Percentiles rank a stretch among this genome's conserved stretches.
phyloP scores from a whole-genome alignment of 1,140 invertebrate species.

The Popillia japonica region DNA sequence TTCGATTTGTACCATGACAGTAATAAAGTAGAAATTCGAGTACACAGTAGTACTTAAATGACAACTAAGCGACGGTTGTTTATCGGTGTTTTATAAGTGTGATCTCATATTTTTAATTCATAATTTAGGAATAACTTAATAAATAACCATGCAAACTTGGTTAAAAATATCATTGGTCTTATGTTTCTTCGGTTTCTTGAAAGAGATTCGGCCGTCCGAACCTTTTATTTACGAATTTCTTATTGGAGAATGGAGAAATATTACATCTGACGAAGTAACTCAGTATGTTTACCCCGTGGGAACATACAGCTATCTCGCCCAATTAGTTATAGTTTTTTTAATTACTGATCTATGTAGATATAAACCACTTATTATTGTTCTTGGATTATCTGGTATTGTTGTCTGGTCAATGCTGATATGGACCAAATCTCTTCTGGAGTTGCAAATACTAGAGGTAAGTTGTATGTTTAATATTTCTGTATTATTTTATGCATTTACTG shows the following conservation, averaged over 20 bases:
- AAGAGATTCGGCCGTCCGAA: constrained; percentile 82
- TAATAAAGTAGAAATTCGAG: neutral
- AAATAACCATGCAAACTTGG: constrained; percentile 65
- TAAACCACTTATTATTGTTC: constrained; percentile 84
- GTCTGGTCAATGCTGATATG: constrained; percentile 78
- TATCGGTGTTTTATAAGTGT: neutral
- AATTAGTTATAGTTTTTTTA: constrained; percentile 78
- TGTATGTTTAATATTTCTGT: neutral
- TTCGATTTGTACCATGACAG: neutral
- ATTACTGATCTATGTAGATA: constrained; percentile 84
- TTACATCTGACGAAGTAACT: constrained; percentile 71
- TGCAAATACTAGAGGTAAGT: constrained; percentile 66
- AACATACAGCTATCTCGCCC: constrained; percentile 77
- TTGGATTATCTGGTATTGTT: constrained; percentile 72
- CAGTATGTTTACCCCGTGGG: constrained; percentile 79
- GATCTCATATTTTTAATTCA: constrained; percentile 16
- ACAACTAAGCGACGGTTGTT: neutral
- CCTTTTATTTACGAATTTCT: constrained; percentile 80
- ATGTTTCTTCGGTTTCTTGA: constrained; percentile 81
- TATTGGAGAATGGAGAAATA: constrained; percentile 71
- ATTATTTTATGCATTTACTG: too few species aligned
- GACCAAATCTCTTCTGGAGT: constrained; percentile 69
- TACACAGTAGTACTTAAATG: constrained; percentile 19
- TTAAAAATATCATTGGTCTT: constrained; percentile 71
- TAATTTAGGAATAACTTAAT: neutral